phyloP scores from a whole-genome alignment of 2,113 vertebrate species.

The Ciconia boyciana region DNA sequence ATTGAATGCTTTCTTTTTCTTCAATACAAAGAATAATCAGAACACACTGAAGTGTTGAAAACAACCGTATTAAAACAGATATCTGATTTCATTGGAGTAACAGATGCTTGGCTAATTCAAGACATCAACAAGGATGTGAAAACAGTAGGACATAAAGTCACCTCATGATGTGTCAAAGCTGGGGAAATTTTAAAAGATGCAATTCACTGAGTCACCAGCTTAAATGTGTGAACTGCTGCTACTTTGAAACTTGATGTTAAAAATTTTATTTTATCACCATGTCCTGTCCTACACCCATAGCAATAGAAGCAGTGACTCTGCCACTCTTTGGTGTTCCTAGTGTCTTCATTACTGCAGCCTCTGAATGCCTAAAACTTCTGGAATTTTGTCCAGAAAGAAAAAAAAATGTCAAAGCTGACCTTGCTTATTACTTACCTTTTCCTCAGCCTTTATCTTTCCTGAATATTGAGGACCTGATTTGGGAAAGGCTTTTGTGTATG shows the following conservation, averaged over 20 bases:
- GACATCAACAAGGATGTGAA: slow-evolving; percentile 62
- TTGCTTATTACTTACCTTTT: background rate
- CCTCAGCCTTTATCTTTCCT: background rate
- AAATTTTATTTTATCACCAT: slow-evolving; percentile 13
- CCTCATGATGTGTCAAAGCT: slow-evolving; percentile 51
- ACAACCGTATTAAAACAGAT: slow-evolving; percentile 42
- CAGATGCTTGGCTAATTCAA: slow-evolving; percentile 71
- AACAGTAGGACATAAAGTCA: slow-evolving; percentile 64
- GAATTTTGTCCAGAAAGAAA: background rate
- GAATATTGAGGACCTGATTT: background rate
- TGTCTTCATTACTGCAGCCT: background rate
- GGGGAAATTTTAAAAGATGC: slow-evolving; percentile 47
- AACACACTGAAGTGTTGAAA: slow-evolving; percentile 21
- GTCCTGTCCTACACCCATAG: background rate
- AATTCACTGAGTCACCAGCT: slow-evolving; percentile 37
- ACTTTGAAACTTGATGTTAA: slow-evolving; percentile 44
- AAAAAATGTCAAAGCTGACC: background rate
- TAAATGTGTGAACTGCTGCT: slow-evolving; percentile 56
- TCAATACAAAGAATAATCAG: slow-evolving; percentile 20
- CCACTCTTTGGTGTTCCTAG: background rate
- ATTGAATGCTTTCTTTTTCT: background rate
- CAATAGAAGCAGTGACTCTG: background rate
- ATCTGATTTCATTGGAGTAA: slow-evolving; percentile 47
- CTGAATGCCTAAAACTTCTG: background rate
- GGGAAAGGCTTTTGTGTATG: background rate